Evolutionary conservation across 1,140 invertebrate genomes (phyloP).

Genomic region (Mylabris phalerata): DNA sequence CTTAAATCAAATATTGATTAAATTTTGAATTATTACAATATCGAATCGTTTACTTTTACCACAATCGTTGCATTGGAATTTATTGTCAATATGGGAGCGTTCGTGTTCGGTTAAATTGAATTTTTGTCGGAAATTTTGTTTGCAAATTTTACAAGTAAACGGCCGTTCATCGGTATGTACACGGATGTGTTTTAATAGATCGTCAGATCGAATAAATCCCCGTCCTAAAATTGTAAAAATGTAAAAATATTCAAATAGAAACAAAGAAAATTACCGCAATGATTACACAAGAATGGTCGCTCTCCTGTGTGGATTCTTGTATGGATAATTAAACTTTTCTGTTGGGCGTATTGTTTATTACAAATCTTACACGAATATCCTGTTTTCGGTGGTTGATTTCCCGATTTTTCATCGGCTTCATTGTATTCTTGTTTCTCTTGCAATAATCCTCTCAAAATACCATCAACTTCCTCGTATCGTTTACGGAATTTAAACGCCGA

Average conservation of each 20-base stretch:
- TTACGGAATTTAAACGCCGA: conserved; percentile 21
- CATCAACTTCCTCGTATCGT: conserved; percentile 13
- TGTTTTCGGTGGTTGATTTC: background rate
- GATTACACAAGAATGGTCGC: conserved; percentile 21
- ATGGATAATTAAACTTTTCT: background rate
- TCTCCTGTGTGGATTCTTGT: conserved; percentile 22
- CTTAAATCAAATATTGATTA: conserved; percentile 1
- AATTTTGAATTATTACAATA: background rate
- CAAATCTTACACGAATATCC: conserved; percentile 1
- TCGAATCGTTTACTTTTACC: conserved; percentile 40
- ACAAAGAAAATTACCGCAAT: conserved; percentile 20
- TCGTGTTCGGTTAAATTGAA: conserved; percentile 40
- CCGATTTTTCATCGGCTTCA: background rate
- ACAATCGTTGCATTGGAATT: conserved; percentile 58
- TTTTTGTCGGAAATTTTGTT: conserved; percentile 14
- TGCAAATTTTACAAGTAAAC: conserved; percentile 17
- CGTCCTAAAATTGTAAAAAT: no score
- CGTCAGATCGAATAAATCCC: conserved; percentile 12
- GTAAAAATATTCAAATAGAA: background rate
- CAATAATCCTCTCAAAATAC: background rate
- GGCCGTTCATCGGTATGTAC: conserved; percentile 21
- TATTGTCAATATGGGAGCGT: conserved; percentile 43
- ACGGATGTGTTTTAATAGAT: conserved; percentile 11
- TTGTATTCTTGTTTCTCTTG: background rate
- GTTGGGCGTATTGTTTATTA: conserved; percentile 2